Evolutionary conservation across 2,113 vertebrate species (phyloP).

Genomic region (Baryphthengus martii): DNA sequence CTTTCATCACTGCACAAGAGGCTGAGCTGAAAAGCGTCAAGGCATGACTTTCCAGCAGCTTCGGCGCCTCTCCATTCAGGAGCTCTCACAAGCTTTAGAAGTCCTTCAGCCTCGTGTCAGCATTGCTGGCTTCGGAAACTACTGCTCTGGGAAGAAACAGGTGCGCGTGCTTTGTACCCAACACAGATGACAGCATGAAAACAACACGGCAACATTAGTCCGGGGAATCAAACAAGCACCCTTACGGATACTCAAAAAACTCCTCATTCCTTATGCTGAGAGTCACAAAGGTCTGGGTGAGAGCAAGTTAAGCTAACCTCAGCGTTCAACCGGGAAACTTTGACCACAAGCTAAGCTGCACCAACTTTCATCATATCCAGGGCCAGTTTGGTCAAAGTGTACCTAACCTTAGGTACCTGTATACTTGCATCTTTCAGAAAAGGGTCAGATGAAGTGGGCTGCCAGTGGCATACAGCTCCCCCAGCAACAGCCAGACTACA

Average conservation of each 20-base stretch:
- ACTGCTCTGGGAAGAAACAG: not conserved
- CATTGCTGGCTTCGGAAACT: not conserved
- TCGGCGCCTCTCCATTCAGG: accelerated
- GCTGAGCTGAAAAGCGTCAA: not conserved
- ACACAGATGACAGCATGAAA: not conserved
- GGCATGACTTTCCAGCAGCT: not conserved
- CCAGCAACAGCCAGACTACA: not conserved
- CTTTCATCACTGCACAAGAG: not conserved
- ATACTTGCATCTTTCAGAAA: not conserved
- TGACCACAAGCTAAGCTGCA: not conserved
- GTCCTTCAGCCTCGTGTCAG: not conserved
- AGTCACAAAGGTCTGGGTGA: not conserved
- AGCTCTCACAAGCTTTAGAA: not conserved
- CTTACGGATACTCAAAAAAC: not conserved
- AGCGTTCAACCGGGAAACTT: not conserved
- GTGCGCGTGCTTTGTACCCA: accelerated
- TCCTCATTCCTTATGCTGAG: not conserved
- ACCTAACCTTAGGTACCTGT: not conserved
- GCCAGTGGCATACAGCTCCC: not conserved
- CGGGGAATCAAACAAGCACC: not conserved
- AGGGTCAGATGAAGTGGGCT: not conserved
- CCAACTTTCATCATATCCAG: not conserved
- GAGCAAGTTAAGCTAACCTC: not conserved
- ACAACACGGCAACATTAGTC: accelerated
- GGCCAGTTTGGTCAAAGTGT: not conserved